Percentiles rank a stretch among this genome's conserved stretches.
Conservation (phyloP, 2,888 invertebrate species). For the Galeopsomyia nigrocyanea region DNA sequence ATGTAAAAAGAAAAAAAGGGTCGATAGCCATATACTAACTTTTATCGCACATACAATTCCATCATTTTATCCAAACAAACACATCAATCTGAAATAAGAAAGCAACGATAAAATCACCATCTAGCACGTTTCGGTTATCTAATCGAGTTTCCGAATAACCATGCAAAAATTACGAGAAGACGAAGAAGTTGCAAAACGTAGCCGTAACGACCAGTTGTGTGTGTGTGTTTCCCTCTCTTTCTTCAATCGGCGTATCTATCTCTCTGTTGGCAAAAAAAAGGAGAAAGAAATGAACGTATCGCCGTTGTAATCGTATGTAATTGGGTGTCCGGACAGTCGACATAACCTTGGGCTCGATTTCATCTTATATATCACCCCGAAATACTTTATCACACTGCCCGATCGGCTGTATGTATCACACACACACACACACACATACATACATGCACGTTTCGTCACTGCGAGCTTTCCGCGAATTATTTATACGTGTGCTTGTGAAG, state of each 20-base stretch:
- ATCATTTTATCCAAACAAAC: too few relatives aligned
- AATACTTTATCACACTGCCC: too few relatives aligned
- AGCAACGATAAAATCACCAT: constrained; percentile 16
- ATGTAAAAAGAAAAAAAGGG: too few relatives aligned
- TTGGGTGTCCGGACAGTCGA: constrained; percentile 61
- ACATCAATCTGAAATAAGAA: constrained; percentile 6
- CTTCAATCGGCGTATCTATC: too few relatives aligned
- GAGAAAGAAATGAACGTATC: background rate
- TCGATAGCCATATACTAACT: too few relatives aligned
- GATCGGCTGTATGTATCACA: too few relatives aligned
- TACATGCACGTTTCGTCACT: too few relatives aligned
- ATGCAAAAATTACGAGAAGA: constrained; percentile 6
- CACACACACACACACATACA: too few relatives aligned
- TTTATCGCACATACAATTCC: too few relatives aligned
- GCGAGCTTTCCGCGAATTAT: too few relatives aligned
- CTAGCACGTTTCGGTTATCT: constrained; percentile 10
- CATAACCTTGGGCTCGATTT: constrained; percentile 64
- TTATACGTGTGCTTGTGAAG: too few relatives aligned
- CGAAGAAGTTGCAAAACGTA: constrained; percentile 21
- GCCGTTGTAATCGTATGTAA: constrained; percentile 61
- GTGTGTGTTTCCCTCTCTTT: too few relatives aligned
- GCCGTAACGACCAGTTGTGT: background rate
- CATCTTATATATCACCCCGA: constrained; percentile 27
- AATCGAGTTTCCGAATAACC: constrained; percentile 12
- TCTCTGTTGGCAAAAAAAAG: background rate